A percentile compares a stretch with the other conserved stretches of the same genome.
Conservation (phyloP, 1,140 invertebrate genomes). For the Eriosoma lanigerum region DNA sequence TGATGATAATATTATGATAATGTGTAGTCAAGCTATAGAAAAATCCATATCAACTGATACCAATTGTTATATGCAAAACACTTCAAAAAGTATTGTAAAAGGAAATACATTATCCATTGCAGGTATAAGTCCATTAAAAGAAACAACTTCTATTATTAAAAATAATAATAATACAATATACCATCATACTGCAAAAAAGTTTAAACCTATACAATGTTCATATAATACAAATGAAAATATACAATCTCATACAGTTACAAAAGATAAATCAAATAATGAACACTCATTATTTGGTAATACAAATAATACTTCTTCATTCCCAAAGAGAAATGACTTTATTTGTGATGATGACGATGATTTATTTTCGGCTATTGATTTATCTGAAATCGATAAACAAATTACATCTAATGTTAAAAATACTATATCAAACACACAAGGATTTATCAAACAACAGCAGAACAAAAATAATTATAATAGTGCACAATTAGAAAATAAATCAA, state of each 20-base stretch:
- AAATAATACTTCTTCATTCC: no score
- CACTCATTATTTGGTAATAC: not conserved
- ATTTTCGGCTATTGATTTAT: slow-evolving; percentile 15
- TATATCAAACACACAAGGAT: not conserved
- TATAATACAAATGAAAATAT: not conserved
- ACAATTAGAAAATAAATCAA: not conserved
- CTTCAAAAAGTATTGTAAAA: not conserved
- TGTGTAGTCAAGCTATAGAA: slow-evolving; percentile 43
- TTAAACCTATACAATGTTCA: not conserved
- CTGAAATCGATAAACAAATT: slow-evolving; percentile 22
- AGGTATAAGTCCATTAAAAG: slow-evolving; percentile 19
- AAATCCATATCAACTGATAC: not conserved
- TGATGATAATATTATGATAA: slow-evolving; percentile 23
- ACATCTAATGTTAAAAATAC: not conserved
- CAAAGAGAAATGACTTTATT: no score
- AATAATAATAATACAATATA: slow-evolving; percentile 25
- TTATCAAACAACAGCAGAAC: not conserved
- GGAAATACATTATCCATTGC: not conserved
- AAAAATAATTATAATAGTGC: not conserved
- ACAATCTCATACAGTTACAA: not conserved
- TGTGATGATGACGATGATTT: not conserved
- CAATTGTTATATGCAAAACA: not conserved
- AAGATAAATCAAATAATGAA: not conserved
- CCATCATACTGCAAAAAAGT: not conserved
- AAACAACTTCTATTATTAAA: not conserved